Conservation (phyloP, 2,888 invertebrate species). For the Punctoribates punctum region DNA sequence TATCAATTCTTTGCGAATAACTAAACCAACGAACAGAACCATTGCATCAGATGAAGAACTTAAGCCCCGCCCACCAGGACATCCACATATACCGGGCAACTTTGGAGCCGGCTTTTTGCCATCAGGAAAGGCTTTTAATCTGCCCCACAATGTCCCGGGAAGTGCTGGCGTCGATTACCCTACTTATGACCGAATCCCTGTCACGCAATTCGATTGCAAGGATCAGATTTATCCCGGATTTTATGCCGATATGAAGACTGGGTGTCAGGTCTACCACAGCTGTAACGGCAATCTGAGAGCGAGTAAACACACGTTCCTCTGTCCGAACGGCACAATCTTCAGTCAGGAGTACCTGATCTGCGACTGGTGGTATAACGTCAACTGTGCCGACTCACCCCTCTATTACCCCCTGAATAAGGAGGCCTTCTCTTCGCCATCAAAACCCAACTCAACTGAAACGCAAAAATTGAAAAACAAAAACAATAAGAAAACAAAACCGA, state of each 20-base stretch:
- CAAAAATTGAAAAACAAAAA: not conserved
- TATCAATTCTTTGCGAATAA: not conserved
- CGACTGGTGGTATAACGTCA: conserved; percentile 48
- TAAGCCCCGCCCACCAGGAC: conserved; percentile 34
- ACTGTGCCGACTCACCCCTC: conserved; percentile 41
- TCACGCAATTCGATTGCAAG: conserved; percentile 41
- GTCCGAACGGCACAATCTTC: conserved; percentile 47
- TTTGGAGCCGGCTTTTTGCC: conserved; percentile 36
- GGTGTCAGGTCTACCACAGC: conserved; percentile 45
- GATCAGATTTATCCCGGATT: conserved; percentile 41
- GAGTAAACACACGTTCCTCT: conserved; percentile 44
- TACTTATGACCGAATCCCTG: conserved; percentile 39
- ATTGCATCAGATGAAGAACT: not conserved
- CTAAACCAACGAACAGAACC: conserved; percentile 10
- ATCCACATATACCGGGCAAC: conserved; percentile 38
- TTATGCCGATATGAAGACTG: conserved; percentile 42
- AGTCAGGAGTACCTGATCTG: conserved; percentile 47
- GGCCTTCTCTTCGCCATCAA: conserved; percentile 33
- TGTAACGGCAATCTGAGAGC: conserved; percentile 41
- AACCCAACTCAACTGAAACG: not conserved
- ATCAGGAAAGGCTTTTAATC: conserved; percentile 1
- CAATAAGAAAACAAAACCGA: conserved; percentile 10
- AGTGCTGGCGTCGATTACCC: conserved; percentile 43
- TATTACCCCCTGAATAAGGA: conserved; percentile 42
- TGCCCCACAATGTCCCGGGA: conserved; percentile 41